These are phyloP conservation scores for Tetragonisca angustula DNA, from an alignment of 2,888 invertebrate genomes.

Conservation along the genomic window DNA sequence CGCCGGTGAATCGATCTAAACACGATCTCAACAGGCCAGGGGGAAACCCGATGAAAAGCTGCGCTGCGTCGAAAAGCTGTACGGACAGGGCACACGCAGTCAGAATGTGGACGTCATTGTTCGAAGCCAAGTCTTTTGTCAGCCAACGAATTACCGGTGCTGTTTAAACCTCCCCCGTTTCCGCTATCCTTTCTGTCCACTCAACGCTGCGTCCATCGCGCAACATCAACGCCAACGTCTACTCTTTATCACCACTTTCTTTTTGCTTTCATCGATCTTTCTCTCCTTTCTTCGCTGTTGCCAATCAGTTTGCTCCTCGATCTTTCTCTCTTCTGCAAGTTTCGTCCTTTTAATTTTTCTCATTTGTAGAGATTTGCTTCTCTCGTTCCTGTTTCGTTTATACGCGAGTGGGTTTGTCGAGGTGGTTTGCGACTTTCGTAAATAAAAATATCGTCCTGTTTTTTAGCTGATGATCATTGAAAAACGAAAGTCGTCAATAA, in stretches of 20 bases:
- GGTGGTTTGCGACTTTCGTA: too few relatives aligned
- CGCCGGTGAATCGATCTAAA: conserved; percentile 65
- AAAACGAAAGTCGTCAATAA: too few relatives aligned
- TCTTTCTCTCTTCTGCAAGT: background rate
- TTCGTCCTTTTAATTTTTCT: background rate
- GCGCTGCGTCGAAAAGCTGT: conserved; percentile 50
- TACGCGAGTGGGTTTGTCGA: too few relatives aligned
- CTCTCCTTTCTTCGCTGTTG: conserved; percentile 17
- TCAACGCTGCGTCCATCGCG: conserved; percentile 42
- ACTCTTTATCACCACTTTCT: conserved; percentile 32
- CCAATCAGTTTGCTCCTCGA: conserved; percentile 13
- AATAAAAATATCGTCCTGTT: too few relatives aligned
- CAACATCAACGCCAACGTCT: conserved; percentile 53
- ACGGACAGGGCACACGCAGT: conserved; percentile 43
- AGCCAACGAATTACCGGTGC: conserved; percentile 78
- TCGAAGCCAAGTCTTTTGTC: conserved; percentile 73
- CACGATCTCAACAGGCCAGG: conserved; percentile 59
- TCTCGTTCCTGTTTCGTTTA: too few relatives aligned
- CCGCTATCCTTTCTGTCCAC: background rate
- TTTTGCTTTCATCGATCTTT: conserved; percentile 11
- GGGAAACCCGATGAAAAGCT: conserved; percentile 68
- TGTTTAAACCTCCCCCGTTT: conserved; percentile 65
- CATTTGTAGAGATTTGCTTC: too few relatives aligned
- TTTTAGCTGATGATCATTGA: too few relatives aligned
- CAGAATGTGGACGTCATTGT: conserved; percentile 72